Conservation (phyloP, 1,140 invertebrate species). For the Limonius californicus region DNA sequence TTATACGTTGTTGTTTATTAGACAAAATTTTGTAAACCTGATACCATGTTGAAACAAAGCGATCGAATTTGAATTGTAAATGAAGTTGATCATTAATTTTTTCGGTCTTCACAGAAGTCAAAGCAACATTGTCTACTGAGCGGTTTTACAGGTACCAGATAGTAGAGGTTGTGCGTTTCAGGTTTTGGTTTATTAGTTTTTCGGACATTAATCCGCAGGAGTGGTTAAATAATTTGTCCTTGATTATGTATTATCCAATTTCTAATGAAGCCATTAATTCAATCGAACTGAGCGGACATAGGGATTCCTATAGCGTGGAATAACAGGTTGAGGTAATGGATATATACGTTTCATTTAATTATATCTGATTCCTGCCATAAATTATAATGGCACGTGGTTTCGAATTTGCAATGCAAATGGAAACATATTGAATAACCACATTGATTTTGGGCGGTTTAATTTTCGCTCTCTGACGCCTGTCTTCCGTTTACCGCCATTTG, state of each 20-base stretch:
- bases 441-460: constrained; percentile 8
- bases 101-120: no score
- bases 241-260: not conserved
- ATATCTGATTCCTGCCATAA: constrained; percentile 12
- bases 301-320: constrained; percentile 7
- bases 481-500: constrained; percentile 3
- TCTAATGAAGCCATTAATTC: constrained; percentile 8
- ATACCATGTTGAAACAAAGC: no score
- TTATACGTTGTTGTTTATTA: no score
- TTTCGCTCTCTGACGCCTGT: constrained; percentile 8
- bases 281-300: not conserved
- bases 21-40: no score
- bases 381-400: constrained; percentile 11
- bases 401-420: constrained; percentile 12
- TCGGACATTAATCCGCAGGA: no score
- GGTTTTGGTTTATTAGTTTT: no score
- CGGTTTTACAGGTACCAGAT: no score
- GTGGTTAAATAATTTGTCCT: not conserved
- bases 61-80: no score
- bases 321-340: constrained; percentile 12
- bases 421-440: constrained; percentile 15
- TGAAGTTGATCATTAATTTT: no score
- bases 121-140: no score
- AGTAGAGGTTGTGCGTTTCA: no score
- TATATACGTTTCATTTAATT: constrained; percentile 13